Evolutionary conservation across 2,113 vertebrate species (phyloP).

Genomic region (Scalopus aquaticus): DNA sequence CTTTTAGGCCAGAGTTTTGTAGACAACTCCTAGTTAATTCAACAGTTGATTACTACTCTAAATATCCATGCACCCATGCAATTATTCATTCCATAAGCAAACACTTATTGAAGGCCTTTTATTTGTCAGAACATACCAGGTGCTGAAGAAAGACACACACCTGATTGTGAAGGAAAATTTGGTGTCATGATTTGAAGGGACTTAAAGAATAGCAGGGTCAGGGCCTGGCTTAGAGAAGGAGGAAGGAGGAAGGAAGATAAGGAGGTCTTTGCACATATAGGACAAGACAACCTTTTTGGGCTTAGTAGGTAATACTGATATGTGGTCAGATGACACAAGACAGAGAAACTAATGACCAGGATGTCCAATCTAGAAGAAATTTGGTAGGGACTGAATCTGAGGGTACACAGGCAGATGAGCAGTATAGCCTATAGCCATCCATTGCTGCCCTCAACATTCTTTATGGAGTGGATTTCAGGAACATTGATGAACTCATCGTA

Average conservation of each 20-base stretch:
- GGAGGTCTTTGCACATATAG: background rate
- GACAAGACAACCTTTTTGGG: background rate
- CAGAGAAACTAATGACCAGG: background rate
- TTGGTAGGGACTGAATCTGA: background rate
- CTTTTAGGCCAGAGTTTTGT: background rate
- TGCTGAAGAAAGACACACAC: background rate
- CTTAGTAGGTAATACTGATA: background rate
- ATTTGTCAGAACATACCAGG: background rate
- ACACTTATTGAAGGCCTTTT: background rate
- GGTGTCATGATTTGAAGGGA: background rate
- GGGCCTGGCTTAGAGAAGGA: background rate
- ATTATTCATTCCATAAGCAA: background rate
- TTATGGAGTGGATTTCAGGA: background rate
- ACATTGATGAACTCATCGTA: background rate
- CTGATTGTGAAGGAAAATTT: conserved; percentile 11
- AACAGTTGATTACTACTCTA: background rate
- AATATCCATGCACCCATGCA: background rate
- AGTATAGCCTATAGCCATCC: background rate
- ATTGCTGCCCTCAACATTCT: background rate
- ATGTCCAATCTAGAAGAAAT: background rate
- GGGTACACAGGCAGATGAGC: background rate
- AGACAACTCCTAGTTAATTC: background rate
- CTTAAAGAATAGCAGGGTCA: background rate
- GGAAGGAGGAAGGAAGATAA: background rate
- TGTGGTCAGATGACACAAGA: background rate